phyloP scores from a whole-genome alignment of 2,113 vertebrate species.

The Hemicordylus capensis region DNA sequence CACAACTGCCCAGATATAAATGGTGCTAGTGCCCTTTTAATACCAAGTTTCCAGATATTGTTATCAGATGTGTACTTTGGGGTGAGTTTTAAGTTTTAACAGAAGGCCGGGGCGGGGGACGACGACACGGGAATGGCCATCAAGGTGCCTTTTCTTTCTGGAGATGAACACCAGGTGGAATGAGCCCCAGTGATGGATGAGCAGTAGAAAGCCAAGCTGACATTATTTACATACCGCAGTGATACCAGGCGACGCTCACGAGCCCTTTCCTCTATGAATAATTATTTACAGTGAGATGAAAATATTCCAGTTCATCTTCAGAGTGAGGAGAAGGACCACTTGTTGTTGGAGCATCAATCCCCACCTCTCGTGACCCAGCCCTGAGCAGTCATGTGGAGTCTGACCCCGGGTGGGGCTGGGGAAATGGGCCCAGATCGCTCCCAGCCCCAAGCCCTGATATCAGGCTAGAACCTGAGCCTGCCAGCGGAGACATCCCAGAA shows the following conservation, averaged over 20 bases:
- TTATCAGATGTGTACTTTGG: background rate
- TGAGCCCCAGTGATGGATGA: conserved; percentile 51
- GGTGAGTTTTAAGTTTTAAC: background rate
- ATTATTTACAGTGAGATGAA: conserved; percentile 46
- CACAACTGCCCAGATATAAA: no score
- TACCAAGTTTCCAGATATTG: no score
- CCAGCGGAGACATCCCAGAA: no score
- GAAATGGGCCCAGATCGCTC: no score
- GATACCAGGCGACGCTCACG: conserved; percentile 34
- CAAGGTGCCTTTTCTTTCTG: conserved; percentile 65
- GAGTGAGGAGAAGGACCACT: conserved; percentile 3
- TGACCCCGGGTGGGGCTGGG: no score
- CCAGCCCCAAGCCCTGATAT: no score
- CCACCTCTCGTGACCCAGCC: no score
- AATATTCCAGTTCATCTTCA: conserved; percentile 46
- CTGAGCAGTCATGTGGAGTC: no score
- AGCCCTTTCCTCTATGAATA: conserved; percentile 52
- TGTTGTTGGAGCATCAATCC: no score
- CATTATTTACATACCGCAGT: conserved; percentile 55
- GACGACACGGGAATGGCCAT: conserved; percentile 31
- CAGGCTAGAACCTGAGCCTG: no score
- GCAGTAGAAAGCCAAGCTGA: conserved; percentile 35
- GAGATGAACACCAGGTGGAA: conserved; percentile 58
- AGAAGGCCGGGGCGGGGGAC: background rate
- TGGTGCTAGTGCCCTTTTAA: no score